These are phyloP conservation scores for Felis catus DNA, from an alignment of 2,113 vertebrate species.

Conservation along the genomic window DNA sequence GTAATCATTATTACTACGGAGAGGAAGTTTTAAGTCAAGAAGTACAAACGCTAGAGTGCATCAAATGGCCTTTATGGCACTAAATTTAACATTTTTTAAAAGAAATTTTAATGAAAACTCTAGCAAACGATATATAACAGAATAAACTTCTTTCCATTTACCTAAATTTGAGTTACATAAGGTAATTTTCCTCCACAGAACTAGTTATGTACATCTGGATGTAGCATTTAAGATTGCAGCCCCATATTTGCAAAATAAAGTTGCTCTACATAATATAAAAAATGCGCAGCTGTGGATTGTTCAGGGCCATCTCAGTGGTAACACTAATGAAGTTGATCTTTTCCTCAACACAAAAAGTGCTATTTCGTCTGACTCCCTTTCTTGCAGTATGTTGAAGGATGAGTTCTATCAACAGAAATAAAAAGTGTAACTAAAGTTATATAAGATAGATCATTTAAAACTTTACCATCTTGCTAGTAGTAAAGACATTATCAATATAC, in stretches of 20 bases:
- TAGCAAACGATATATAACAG: slow-evolving; percentile 15
- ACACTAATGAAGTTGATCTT: background rate
- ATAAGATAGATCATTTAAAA: slow-evolving; percentile 6
- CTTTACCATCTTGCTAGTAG: background rate
- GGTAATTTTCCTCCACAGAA: background rate
- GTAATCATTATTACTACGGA: background rate
- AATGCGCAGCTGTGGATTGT: background rate
- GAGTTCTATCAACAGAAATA: slow-evolving; percentile 53
- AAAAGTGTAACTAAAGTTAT: slow-evolving; percentile 24
- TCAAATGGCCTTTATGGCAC: background rate
- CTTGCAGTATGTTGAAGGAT: background rate
- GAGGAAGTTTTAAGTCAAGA: background rate
- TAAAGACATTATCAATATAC: background rate
- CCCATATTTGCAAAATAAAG: background rate
- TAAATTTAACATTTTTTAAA: slow-evolving; percentile 8
- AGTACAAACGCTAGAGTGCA: background rate
- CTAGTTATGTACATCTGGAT: slow-evolving; percentile 14
- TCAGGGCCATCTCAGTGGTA: background rate
- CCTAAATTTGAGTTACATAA: slow-evolving; percentile 7
- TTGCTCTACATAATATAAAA: background rate
- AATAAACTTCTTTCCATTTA: background rate
- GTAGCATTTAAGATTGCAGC: background rate
- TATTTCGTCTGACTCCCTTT: slow-evolving; percentile 34
- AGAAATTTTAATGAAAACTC: background rate
- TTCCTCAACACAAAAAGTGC: slow-evolving; percentile 3